phyloP scores from a whole-genome alignment of 2,888 invertebrate species.

The Hyles lineata region DNA sequence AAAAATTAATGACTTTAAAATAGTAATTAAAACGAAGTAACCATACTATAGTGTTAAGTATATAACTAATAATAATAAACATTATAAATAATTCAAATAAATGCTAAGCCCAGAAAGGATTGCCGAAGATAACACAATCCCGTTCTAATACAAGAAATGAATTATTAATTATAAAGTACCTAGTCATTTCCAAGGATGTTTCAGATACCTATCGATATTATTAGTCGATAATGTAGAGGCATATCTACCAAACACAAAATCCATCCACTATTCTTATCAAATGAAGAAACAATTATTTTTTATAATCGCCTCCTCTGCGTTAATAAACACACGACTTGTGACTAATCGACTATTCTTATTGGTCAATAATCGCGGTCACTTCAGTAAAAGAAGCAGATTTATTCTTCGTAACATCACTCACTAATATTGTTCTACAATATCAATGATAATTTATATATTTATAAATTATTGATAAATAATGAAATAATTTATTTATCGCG shows the following conservation, averaged over 20 bases:
- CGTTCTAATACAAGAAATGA: constrained; percentile 8
- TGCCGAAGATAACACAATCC: background rate
- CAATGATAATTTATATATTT: no score
- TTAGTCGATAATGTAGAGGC: background rate
- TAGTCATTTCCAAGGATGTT: background rate
- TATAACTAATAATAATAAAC: constrained; percentile 17
- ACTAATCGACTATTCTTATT: background rate
- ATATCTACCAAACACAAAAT: no score
- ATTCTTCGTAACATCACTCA: no score
- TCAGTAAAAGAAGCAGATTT: background rate
- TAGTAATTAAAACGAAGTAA: constrained; percentile 12
- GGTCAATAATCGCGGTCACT: background rate
- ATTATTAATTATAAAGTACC: background rate
- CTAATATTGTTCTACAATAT: no score
- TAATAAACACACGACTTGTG: background rate
- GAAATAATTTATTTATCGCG: no score
- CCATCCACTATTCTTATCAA: no score
- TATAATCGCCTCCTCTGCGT: no score
- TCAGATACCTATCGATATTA: background rate
- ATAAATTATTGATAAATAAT: no score
- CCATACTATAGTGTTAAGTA: background rate
- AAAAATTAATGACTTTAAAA: constrained; percentile 2
- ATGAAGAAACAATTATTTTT: no score
- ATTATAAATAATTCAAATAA: constrained; percentile 23
- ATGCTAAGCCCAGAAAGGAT: constrained; percentile 24